Conservation (phyloP, 37 sponge, comb jelly and placozoan species). For the Spongia lamella region DNA sequence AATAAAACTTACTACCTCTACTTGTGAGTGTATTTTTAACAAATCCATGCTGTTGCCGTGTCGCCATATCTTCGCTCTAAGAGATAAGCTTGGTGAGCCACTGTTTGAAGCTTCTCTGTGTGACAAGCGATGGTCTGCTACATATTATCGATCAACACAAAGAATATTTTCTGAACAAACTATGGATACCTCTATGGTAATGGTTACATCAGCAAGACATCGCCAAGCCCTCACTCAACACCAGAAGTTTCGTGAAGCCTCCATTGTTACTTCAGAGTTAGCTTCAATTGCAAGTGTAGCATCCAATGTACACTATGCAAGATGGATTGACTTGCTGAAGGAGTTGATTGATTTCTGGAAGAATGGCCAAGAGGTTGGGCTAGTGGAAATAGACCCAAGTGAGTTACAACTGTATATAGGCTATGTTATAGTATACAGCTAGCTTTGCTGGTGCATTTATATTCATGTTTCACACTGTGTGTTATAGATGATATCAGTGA, state of each 20-base stretch:
- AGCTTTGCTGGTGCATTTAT: too few species aligned
- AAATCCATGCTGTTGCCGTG: slow-evolving; percentile 51
- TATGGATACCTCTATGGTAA: neutral
- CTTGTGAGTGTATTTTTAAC: slow-evolving; percentile 48
- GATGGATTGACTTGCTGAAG: slow-evolving; percentile 29
- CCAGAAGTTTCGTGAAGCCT: slow-evolving; percentile 51
- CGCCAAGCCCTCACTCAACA: slow-evolving; percentile 41
- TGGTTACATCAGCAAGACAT: slow-evolving; percentile 8
- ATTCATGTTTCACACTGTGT: too few species aligned
- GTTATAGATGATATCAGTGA: too few species aligned
- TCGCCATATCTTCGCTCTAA: slow-evolving; percentile 59
- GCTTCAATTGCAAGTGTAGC: slow-evolving; percentile 48
- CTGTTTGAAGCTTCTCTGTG: slow-evolving; percentile 23
- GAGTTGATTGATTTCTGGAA: slow-evolving; percentile 54
- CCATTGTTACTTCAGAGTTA: slow-evolving; percentile 28
- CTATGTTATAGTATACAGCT: too few species aligned
- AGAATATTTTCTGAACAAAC: slow-evolving; percentile 17
- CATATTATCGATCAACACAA: slow-evolving; percentile 36
- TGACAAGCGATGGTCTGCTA: slow-evolving; percentile 34
- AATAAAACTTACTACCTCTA: neutral
- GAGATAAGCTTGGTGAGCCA: slow-evolving; percentile 8
- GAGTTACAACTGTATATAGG: too few species aligned
- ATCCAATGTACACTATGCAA: slow-evolving; percentile 36
- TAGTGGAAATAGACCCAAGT: slow-evolving; percentile 34
- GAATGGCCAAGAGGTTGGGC: slow-evolving; percentile 39